Evolutionary conservation across 2,113 vertebrate genomes (phyloP).

Genomic region (Phoenicopterus ruber): DNA sequence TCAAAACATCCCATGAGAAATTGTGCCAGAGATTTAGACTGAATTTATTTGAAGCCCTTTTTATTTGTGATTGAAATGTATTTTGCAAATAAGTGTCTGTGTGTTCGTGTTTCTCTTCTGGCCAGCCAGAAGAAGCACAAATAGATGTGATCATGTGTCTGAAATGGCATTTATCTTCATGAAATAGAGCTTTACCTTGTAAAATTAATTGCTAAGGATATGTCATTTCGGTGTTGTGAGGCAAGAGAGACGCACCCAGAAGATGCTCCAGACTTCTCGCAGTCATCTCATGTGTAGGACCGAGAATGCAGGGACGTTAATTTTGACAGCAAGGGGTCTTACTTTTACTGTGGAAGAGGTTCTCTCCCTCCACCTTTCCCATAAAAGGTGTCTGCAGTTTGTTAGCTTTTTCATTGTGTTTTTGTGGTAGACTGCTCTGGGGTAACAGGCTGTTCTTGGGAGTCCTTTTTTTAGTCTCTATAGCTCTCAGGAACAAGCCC

Average conservation of each 20-base stretch:
- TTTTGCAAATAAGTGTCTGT: neutral
- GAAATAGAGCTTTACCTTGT: neutral
- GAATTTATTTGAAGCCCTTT: neutral
- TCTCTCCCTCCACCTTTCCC: neutral
- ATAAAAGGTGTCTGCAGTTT: neutral
- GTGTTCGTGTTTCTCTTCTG: neutral
- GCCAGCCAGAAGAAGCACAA: neutral
- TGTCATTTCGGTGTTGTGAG: neutral
- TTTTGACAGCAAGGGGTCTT: neutral
- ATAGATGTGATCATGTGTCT: neutral
- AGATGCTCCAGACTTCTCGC: neutral
- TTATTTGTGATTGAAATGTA: neutral
- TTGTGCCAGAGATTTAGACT: neutral
- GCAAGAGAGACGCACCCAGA: neutral
- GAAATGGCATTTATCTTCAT: neutral
- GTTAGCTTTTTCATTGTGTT: neutral
- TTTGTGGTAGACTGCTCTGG: neutral
- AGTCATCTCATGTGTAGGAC: neutral
- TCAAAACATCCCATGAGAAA: neutral
- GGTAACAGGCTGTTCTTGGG: neutral
- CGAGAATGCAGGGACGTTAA: neutral
- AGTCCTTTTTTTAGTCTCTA: neutral
- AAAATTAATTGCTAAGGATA: neutral
- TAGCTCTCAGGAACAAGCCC: neutral
- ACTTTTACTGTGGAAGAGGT: neutral